phyloP scores from a whole-genome alignment of 2,888 invertebrate species.

The Tyria jacobaeae region DNA sequence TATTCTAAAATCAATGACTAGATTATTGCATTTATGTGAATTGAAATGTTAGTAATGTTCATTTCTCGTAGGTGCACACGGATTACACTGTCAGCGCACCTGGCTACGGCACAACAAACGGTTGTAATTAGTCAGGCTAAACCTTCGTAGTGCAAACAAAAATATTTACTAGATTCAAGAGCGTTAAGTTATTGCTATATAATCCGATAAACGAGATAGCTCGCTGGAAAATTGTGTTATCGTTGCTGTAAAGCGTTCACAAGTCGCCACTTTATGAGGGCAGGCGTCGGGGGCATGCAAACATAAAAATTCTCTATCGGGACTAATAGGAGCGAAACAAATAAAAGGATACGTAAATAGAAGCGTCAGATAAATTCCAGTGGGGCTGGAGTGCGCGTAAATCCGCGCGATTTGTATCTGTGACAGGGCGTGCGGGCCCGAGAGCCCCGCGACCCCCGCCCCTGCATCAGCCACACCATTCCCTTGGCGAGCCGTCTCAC shows the following conservation, averaged over 20 bases:
- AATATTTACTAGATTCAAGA: conserved; percentile 76
- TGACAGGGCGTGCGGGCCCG: conserved; percentile 77
- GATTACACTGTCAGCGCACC: conserved; percentile 78
- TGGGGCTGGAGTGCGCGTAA: conserved; percentile 85
- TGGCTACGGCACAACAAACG: conserved; percentile 71
- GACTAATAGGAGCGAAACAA: conserved; percentile 86
- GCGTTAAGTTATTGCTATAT: conserved; percentile 78
- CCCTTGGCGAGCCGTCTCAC: conserved; percentile 61
- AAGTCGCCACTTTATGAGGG: conserved; percentile 84
- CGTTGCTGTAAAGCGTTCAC: conserved; percentile 81
- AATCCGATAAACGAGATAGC: conserved; percentile 83
- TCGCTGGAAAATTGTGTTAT: conserved; percentile 81
- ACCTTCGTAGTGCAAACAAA: conserved; percentile 68
- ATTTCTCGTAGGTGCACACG: conserved; percentile 44
- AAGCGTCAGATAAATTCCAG: conserved; percentile 84
- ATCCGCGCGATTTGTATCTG: conserved; percentile 87
- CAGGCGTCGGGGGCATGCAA: conserved; percentile 80
- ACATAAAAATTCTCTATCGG: conserved; percentile 87
- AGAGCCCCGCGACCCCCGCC: conserved; percentile 39
- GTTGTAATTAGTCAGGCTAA: conserved; percentile 76
- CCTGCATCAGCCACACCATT: conserved; percentile 48
- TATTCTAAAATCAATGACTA: too few relatives aligned
- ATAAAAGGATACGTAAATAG: conserved; percentile 87
- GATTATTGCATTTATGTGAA: background rate
- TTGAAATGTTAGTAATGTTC: background rate